Base-by-base conservation (phyloP, 1,140 invertebrate species). In the Pseudomyrmex dendroicus region DNA sequence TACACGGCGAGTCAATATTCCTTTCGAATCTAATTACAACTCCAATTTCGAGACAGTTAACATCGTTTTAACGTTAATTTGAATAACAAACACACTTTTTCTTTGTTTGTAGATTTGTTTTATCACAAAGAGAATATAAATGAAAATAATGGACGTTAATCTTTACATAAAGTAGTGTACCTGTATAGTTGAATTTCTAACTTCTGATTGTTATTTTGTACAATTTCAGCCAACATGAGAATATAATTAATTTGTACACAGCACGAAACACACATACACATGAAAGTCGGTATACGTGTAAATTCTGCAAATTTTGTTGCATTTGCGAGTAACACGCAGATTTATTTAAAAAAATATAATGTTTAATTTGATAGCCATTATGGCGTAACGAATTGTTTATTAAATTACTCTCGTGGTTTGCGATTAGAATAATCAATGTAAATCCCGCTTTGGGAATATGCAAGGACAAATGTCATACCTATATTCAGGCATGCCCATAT, bases 391-490 rank as follows among this genome's bases (percentile, higher is more conserved):
- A 9, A 9, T 57, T 56, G 35, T 35, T 70, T 78, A 59, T 70
- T 70, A 44, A 78, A 80, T 80, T 72, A 80, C 7, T 61, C 76
- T 46, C 44, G 48, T 17, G 67, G 17, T 46, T 72, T 46, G 76
- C 66, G 72, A 80, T 80, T 80, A 80, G 76, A 80, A 80, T 80
- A 80, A 80, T 80, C 56, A 80, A 72, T 46, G 54, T 72, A 59
- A 80, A 72, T 80, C 56, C 44, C 66, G 22, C 22, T 54, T 50
- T 70, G 76, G 66, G 76, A 70, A 70, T 80, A 70, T 7, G 35
- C 15, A 59, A 13, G 54, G 76, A 80, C 76, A 80, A 80, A 72
- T 80, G 66, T 80, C 66, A 82, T 73, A 84, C 17, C 83, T 82
- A 56, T 52, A 82, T 59, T 64, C 48, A 64, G 35, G 22, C 63